Conservation (phyloP, 2,888 invertebrate species). For the Loripinus fragilis region DNA sequence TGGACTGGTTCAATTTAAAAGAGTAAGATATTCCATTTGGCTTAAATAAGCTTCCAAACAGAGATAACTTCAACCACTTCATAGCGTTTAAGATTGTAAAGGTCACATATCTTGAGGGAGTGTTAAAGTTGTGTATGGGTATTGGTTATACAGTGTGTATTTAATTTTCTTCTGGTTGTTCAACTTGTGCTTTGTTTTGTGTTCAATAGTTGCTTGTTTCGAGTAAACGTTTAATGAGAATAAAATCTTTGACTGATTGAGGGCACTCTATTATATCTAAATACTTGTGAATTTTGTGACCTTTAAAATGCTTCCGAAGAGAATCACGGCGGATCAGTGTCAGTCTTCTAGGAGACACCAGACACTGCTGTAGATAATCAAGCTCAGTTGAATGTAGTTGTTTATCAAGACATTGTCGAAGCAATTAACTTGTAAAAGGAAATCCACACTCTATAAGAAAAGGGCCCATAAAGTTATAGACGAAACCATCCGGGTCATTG, state of each 20-base stretch:
- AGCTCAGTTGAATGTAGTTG: neutral
- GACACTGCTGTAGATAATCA: neutral
- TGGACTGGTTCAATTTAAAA: too few relatives aligned
- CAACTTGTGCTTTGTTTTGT: too few relatives aligned
- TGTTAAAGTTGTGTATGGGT: too few relatives aligned
- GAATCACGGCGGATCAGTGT: neutral
- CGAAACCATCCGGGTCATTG: neutral
- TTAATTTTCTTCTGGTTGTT: too few relatives aligned
- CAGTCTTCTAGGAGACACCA: neutral
- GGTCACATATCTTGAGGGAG: too few relatives aligned
- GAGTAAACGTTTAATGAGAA: neutral
- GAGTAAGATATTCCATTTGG: too few relatives aligned
- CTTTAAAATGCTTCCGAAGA: neutral
- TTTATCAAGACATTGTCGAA: neutral
- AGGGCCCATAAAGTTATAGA: neutral
- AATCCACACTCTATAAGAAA: neutral
- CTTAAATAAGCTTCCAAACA: too few relatives aligned
- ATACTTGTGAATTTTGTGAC: neutral
- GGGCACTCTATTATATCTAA: neutral
- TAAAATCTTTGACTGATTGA: neutral
- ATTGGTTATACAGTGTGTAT: too few relatives aligned
- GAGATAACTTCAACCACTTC: too few relatives aligned
- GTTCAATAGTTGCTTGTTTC: too few relatives aligned
- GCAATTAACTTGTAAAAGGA: neutral
- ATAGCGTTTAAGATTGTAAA: too few relatives aligned